phyloP scores from a whole-genome alignment of 1,140 invertebrate genomes.

The Aleiodes sp. region DNA sequence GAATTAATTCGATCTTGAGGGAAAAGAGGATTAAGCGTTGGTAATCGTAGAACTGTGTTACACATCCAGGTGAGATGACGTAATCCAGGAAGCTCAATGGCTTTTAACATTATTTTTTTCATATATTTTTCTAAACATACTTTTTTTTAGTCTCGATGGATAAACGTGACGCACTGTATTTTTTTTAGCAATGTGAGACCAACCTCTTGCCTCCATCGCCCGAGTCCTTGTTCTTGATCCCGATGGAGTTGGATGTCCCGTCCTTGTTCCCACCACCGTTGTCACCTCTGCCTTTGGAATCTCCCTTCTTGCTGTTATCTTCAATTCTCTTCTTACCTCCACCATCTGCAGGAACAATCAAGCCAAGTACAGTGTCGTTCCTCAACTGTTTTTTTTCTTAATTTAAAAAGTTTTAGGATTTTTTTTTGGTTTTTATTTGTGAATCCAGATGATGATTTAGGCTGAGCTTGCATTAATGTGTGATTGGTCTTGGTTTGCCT shows the following conservation, averaged over 20 bases:
- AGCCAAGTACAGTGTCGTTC: slow-evolving; percentile 63
- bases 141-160: slow-evolving; percentile 44
- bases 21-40: slow-evolving; percentile 38
- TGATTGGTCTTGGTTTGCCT: too few relatives aligned
- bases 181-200: slow-evolving; percentile 64
- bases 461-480: not conserved
- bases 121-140: slow-evolving; percentile 43
- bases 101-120: slow-evolving; percentile 38
- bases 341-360: slow-evolving; percentile 69
- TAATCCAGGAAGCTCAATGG: slow-evolving; percentile 34
- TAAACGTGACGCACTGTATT: slow-evolving; percentile 33
- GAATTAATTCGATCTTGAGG: slow-evolving; percentile 54
- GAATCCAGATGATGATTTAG: slow-evolving; percentile 1
- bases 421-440: slow-evolving; percentile 4
- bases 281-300: slow-evolving; percentile 53
- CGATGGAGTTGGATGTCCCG: slow-evolving; percentile 52
- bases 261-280: slow-evolving; percentile 58
- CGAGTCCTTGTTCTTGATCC: slow-evolving; percentile 60
- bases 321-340: slow-evolving; percentile 63
- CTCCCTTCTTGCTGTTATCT: slow-evolving; percentile 62
- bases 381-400: slow-evolving; percentile 12
- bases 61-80: slow-evolving; percentile 42
- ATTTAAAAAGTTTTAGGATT: slow-evolving; percentile 8
- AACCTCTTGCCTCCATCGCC: slow-evolving; percentile 66
- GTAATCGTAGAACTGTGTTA: slow-evolving; percentile 42